Evolutionary conservation across 1,140 invertebrate genomes (phyloP).

Genomic region (Coenobita brevimanus): DNA sequence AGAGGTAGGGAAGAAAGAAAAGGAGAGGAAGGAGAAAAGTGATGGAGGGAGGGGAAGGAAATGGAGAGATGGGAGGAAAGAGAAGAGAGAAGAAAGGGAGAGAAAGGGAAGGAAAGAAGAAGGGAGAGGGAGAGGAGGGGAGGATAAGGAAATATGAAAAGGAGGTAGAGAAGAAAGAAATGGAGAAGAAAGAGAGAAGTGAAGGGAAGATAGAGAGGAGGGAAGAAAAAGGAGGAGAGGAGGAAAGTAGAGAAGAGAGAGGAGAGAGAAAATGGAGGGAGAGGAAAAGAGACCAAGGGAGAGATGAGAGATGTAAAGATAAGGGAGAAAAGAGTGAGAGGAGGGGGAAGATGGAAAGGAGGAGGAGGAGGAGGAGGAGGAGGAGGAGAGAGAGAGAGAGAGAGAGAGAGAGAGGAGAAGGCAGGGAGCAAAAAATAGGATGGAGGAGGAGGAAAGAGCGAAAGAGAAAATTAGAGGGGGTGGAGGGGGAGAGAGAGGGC

Average conservation of each 20-base stretch:
- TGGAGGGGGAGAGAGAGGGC: too few species aligned
- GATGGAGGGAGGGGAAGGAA: not conserved
- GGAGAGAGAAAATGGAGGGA: not conserved
- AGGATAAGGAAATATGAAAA: not conserved
- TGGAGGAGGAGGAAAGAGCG: not conserved
- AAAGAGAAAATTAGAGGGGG: too few species aligned
- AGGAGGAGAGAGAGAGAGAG: slow-evolving; percentile 20
- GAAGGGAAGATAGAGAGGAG: not conserved
- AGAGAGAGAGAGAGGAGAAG: not conserved
- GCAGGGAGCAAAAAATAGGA: not conserved
- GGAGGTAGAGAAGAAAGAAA: not conserved
- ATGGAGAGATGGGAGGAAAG: not conserved
- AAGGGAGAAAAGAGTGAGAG: not conserved
- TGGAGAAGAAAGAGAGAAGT: not conserved
- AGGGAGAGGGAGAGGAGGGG: not conserved
- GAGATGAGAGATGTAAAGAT: not conserved
- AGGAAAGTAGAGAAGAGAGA: not conserved
- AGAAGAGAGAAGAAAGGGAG: not conserved
- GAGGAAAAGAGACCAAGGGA: not conserved
- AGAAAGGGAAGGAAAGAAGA: not conserved
- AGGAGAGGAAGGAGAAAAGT: not conserved
- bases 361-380: too few species aligned
- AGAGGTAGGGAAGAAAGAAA: too few species aligned
- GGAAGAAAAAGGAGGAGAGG: not conserved
- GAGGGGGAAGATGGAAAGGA: too few species aligned